Base-by-base conservation (phyloP, 2,888 invertebrate species). In the Cryptocephalus primarius region DNA sequence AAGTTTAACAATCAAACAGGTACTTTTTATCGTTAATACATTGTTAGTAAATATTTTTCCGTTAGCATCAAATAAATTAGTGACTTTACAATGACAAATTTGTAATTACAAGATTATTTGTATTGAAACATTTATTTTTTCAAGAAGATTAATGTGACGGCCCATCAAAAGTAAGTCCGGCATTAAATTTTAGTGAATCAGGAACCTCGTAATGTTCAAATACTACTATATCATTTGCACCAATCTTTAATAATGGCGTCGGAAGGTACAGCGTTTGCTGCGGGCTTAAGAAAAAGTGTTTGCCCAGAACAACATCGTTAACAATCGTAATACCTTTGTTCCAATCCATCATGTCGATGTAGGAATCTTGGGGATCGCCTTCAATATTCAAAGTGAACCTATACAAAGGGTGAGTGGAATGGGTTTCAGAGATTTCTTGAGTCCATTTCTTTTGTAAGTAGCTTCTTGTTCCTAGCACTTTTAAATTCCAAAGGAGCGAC, bases 201-300 rank as follows among this genome's bases (percentile, higher is more conserved):
- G 53, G 51, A 4, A 60, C 54, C 32, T 53, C 50, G 50, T 64
- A 69, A 53, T 68, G 68, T 51, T 65, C 65, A 51, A 66, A 65
- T 44, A 66, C 49, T 8, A 65, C 22, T 31, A 66, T 59, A 42
- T 58, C 58, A 51, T 66, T 65, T 2, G 42, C 38, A 10, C 80
- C 80, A 9, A 60, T 54, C 40, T 71, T 75, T 32, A 89, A 74
- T 64, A 83, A 77, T 1, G 85, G 79, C 0, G 80, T 85, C 0
- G 92, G 91, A 33, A 90, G 72, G 65, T 88, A 93, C 1, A 90
- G 71, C 0, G 87, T 88, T 48, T 83, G 73, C 68, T 88, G 87
- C 0, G 92, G 92, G 0, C 92, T 91, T 2, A 75, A 61, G 0
- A 82, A 81, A 83, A 88, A 89, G 68, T 90, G 91, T 39, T 92